Evolutionary conservation across 2,797 vertebrate genomes (phyloP).

Genomic region (Anniella stebbinsi): DNA sequence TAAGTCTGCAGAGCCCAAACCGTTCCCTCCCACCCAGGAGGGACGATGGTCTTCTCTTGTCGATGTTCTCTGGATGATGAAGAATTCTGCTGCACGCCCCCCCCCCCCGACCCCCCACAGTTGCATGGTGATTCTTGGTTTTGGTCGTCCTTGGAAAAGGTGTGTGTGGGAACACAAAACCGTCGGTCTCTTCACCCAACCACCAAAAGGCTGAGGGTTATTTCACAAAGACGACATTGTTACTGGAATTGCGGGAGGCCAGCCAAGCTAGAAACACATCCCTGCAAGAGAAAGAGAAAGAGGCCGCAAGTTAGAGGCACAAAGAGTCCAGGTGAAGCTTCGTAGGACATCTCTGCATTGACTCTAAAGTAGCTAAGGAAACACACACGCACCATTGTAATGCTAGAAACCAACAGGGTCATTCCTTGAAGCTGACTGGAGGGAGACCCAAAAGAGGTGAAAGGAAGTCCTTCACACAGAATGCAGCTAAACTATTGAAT

Average conservation of each 20-base stretch:
- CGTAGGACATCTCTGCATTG: not conserved
- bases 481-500: too few species aligned
- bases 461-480: too few species aligned
- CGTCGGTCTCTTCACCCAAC: not conserved
- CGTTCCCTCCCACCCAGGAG: not conserved
- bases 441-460: too few species aligned
- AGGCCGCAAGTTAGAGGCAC: not conserved
- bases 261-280: constrained; percentile 89
- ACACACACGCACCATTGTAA: too few species aligned
- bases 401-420: too few species aligned
- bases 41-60: not conserved
- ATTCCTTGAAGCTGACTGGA: too few species aligned
- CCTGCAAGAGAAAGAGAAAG: constrained; percentile 70
- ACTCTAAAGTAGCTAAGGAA: too few species aligned
- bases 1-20: not conserved
- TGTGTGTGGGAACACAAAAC: not conserved
- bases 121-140: constrained; percentile 1
- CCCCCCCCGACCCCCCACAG: not conserved
- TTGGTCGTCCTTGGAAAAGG: constrained; percentile 11
- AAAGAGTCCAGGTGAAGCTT: too few species aligned
- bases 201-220: constrained; percentile 64
- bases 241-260: constrained; percentile 83
- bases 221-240: constrained; percentile 86
- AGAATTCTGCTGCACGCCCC: not conserved
- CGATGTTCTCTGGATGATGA: not conserved